Conservation (phyloP, 2,113 vertebrate genomes). For the Equus quagga region DNA sequence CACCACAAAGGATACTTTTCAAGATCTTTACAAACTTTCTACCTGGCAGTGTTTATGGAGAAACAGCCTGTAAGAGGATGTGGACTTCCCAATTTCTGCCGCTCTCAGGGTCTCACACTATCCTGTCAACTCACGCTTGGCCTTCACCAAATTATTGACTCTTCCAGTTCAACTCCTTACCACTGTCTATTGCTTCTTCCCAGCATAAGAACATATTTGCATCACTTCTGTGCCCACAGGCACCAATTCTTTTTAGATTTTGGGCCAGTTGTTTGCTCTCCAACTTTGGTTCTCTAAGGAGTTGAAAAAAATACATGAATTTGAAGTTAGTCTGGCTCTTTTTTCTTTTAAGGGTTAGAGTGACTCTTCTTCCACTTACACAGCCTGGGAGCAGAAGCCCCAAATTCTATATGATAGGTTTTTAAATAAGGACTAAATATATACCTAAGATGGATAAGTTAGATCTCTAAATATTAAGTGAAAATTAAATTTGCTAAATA, state of each 20-base stretch:
- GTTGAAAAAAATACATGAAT: background rate
- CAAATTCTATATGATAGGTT: background rate
- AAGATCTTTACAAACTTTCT: background rate
- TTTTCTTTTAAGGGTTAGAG: background rate
- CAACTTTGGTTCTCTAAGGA: background rate
- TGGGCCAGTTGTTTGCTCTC: background rate
- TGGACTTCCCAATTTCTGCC: too few relatives aligned
- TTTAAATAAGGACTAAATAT: constrained; percentile 46
- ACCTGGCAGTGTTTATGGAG: background rate
- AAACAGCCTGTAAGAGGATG: background rate
- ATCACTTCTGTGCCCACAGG: background rate
- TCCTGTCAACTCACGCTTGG: background rate
- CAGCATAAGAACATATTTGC: background rate
- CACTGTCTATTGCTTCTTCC: background rate
- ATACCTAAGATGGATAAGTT: background rate
- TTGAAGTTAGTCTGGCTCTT: background rate
- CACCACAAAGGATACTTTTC: background rate
- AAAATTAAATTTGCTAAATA: background rate
- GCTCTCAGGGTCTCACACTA: background rate
- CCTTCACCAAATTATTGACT: background rate
- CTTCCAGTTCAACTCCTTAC: background rate
- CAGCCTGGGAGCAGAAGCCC: background rate
- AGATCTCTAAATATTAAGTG: background rate
- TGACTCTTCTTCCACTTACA: background rate
- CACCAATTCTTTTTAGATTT: background rate